Evolutionary conservation across 2,888 invertebrate species (phyloP).

Genomic region (Fabriciana adippe): DNA sequence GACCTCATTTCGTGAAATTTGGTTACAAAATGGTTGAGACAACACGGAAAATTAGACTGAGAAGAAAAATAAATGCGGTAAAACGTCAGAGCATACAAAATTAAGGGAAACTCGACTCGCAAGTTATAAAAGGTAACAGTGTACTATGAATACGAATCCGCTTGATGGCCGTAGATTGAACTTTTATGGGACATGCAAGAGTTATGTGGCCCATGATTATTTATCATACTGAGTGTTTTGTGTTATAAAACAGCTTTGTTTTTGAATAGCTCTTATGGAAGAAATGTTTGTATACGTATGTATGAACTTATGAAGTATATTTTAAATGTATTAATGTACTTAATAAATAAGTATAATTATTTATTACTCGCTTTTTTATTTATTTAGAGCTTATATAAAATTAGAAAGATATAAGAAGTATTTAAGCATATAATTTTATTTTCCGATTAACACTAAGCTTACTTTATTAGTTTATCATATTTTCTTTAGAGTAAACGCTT

Average conservation of each 20-base stretch:
- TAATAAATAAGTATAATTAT: too few species aligned
- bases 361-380: too few species aligned
- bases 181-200: conserved; percentile 36
- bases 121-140: conserved; percentile 36
- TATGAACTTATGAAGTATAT: too few species aligned
- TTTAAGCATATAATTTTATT: too few species aligned
- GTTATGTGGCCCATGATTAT: conserved; percentile 26
- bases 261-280: not conserved
- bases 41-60: conserved; percentile 80
- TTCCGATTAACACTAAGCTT: too few species aligned
- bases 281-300: too few species aligned
- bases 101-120: conserved; percentile 52
- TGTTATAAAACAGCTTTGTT: not conserved
- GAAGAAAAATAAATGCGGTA: conserved; percentile 78
- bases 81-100: conserved; percentile 77
- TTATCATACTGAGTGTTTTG: conserved; percentile 16
- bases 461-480: too few species aligned
- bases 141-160: conserved; percentile 37
- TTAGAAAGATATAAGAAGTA: too few species aligned
- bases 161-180: conserved; percentile 38
- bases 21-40: conserved; percentile 78
- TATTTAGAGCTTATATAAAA: too few species aligned
- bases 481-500: not conserved
- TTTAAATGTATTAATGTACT: too few species aligned
- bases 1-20: conserved; percentile 78